Evolutionary conservation across 2,113 vertebrate genomes (phyloP).

Genomic region (Sakesphorus luctuosus): DNA sequence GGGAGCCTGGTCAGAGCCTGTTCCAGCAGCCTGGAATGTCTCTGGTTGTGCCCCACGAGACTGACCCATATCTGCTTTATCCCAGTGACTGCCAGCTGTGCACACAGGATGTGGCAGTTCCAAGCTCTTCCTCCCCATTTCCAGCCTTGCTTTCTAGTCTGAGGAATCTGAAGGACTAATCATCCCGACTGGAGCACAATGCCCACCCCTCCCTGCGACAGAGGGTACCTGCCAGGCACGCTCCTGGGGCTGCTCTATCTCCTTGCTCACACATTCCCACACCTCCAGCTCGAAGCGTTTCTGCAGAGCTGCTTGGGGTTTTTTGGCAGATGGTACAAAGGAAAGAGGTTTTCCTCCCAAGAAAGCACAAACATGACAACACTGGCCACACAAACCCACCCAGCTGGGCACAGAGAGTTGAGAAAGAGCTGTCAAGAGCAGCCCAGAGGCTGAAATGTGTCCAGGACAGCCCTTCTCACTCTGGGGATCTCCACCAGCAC

Average conservation of each 20-base stretch:
- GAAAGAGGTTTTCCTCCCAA: neutral
- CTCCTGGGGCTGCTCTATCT: neutral
- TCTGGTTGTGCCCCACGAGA: neutral
- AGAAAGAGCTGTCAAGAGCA: neutral
- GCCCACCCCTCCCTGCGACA: neutral
- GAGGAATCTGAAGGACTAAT: neutral
- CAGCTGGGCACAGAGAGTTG: neutral
- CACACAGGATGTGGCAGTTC: neutral
- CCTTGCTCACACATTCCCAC: fast-evolving
- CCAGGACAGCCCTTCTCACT: neutral
- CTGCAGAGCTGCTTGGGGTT: neutral
- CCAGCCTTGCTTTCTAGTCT: neutral
- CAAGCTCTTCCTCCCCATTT: neutral
- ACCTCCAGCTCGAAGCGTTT: neutral
- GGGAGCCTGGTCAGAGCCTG: neutral
- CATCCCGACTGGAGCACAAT: neutral
- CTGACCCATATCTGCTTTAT: neutral
- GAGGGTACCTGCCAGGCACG: neutral
- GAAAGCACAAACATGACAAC: neutral
- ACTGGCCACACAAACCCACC: neutral
- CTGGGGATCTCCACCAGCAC: neutral
- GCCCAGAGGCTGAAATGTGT: fast-evolving
- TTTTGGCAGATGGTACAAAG: neutral
- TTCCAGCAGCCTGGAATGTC: neutral
- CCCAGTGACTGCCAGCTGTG: neutral